Percentiles rank a stretch among this genome's conserved stretches.
Conservation (phyloP, 2,888 invertebrate genomes). For the Sminthurinus aureus region DNA sequence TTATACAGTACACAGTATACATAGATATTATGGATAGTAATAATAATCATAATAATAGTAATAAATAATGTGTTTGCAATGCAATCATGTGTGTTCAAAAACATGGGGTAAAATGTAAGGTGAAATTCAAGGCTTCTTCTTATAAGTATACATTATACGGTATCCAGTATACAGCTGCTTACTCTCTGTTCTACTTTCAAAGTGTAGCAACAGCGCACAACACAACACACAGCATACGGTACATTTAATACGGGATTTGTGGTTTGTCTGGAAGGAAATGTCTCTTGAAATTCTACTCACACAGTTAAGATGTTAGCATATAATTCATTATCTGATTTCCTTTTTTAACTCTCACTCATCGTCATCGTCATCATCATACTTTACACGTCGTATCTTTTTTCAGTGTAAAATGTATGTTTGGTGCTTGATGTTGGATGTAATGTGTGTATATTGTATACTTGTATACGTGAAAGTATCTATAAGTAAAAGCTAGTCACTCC, state of each 20-base stretch:
- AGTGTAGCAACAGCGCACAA: no score
- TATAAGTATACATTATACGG: no score
- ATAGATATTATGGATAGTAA: neutral
- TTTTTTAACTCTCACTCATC: neutral
- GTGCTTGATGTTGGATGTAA: no score
- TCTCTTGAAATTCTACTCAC: neutral
- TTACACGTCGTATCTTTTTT: neutral
- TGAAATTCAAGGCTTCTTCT: neutral
- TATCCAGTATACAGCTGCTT: no score
- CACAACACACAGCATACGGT: no score
- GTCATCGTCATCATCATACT: constrained; percentile 1
- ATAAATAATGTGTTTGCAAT: no score
- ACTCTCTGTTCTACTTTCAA: no score
- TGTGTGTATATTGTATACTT: neutral
- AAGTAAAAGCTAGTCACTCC: no score
- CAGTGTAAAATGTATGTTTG: no score
- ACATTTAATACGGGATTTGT: no score
- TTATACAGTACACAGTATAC: neutral
- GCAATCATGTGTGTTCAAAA: neutral
- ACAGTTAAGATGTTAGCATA: neutral
- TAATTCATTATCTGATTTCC: neutral
- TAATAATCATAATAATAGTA: no score
- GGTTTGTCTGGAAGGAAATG: neutral
- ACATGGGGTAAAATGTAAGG: neutral
- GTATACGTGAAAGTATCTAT: neutral